Base-by-base conservation (phyloP, 2,888 invertebrate genomes). In the Cheilosia soror region DNA sequence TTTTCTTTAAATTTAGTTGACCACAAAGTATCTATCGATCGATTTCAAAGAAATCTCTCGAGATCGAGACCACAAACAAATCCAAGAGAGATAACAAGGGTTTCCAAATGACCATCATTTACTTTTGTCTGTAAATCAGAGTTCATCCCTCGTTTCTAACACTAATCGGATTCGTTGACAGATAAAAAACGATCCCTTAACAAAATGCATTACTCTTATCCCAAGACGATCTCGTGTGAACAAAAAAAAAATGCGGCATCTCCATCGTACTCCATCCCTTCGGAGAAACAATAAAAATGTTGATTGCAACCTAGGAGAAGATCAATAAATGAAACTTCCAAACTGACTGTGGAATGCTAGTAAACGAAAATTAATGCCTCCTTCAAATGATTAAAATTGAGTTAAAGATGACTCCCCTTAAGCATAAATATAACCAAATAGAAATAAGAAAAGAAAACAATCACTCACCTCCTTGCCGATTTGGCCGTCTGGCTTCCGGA, bases 381-480 rank as follows among this genome's bases (percentile, higher is more conserved):
- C 29, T n/a, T n/a, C n/a, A n/a, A 20, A 20, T 20, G 20, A 20
- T 20, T 20, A 20, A 1, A 2, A 20, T 20, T 20, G 20, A 2
- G 20, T 20, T 20, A 29, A 29, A 29, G 27, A 51, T 29, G 4
- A 53, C 5, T 6, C 55, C 5, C 4, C 15, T 15, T 57, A 2
- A 33, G 4, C 20, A 57, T 40, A 42, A 0, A 42, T 0, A 5
- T 37, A 7, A 15, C 11, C 11, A 40, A 42, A n/a, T 27, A 11
- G 33, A 6, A 44, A 15, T 20, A 7, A 31, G 60, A 63, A 76
- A 15, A n/a, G 44, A 44, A 51, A 68, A 53, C 5, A 25, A n/a
- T 55, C 47, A 94, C 95, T 95, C 92, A 95, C 95, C 95, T 92
- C 95, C 95, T 89, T 95, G 94, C 87, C 95, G 93, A 90, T 94